Evolutionary conservation across 1,140 invertebrate species (phyloP), one percentile per base, ranked within the genome.

Genomic region (Hydropsyche tenuis): DNA sequence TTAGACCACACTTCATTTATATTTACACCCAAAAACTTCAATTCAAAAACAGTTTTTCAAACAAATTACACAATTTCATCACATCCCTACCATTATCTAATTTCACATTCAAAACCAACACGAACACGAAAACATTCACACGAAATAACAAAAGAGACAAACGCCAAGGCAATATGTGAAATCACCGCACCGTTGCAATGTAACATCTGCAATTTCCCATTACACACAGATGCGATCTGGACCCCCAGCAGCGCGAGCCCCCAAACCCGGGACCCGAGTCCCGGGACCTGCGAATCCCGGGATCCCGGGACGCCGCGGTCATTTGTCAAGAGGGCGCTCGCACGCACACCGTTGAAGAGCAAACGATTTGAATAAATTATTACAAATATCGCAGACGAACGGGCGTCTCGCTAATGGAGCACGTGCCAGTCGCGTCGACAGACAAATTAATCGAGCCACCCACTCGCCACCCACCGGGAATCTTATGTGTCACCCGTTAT

Each of bases 281-380:
- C 60, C 1, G n/a, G n/a, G n/a, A n/a, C n/a, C n/a, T n/a, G n/a
- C n/a, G 25, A 16, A 43, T 42, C 30, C 25, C 30, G 30, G 20
- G 63, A 43, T 65, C 22, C 37, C 30, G 22, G 63, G 63, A 65
- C 11, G 27, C 16, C n/a, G 42, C 42, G 65, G 65, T 68, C 22
- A 68, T 68, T 68, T 68, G 65, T 68, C 65, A 65, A n/a, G 25
- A 1, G 23, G 23, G 23, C 56, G 22, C 56, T 11, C 9, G 7
- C 20, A 4, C 18, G 23, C 18, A 60, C n/a, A 22, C n/a, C 51
- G 18, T 53, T 18, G 16, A 12, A 1, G 60, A 27, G 60, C 20
- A 11, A 27, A 20, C 20, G 65, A 68, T 68, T 68, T 68, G 65
- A 68, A 68, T 68, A 68, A 68, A 68, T 68, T 37, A 37, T 37